Evolutionary conservation across 2,888 invertebrate genomes (phyloP).

Genomic region (Calameuta idolon): DNA sequence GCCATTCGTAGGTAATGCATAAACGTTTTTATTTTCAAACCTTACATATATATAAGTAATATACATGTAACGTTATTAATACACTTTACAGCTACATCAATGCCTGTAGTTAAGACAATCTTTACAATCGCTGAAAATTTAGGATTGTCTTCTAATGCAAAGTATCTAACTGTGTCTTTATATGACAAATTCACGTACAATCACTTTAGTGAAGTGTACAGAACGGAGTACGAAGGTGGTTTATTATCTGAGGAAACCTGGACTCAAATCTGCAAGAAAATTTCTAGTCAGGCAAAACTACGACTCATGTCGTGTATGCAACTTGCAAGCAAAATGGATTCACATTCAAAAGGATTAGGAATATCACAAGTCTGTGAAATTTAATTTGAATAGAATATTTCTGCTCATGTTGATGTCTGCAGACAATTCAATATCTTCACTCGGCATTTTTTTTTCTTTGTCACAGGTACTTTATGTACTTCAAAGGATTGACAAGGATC

Average conservation of each 20-base stretch:
- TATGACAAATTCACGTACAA: conserved; percentile 56
- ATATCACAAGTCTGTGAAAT: conserved; percentile 41
- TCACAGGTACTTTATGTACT: conserved; percentile 47
- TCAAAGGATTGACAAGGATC: conserved; percentile 40
- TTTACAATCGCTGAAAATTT: conserved; percentile 50
- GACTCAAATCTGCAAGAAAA: conserved; percentile 35
- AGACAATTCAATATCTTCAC: neutral
- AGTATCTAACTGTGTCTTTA: conserved; percentile 54
- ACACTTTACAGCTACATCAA: conserved; percentile 43
- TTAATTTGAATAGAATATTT: neutral
- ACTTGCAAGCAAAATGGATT: conserved; percentile 60
- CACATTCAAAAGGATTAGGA: conserved; percentile 38
- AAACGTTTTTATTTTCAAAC: neutral
- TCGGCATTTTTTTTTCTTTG: neutral
- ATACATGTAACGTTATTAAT: neutral
- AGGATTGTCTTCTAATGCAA: conserved; percentile 43
- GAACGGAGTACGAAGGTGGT: conserved; percentile 13
- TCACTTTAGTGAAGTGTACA: conserved; percentile 44
- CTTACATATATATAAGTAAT: neutral
- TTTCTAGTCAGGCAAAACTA: conserved; percentile 44
- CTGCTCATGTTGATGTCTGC: neutral
- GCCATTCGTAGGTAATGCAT: conserved; percentile 48
- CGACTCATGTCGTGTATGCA: conserved; percentile 56
- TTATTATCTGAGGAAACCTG: conserved; percentile 27
- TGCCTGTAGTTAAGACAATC: conserved; percentile 42